Evolutionary conservation across 2,113 vertebrate species (phyloP).

Genomic region (Pelecanoides urinatrix): DNA sequence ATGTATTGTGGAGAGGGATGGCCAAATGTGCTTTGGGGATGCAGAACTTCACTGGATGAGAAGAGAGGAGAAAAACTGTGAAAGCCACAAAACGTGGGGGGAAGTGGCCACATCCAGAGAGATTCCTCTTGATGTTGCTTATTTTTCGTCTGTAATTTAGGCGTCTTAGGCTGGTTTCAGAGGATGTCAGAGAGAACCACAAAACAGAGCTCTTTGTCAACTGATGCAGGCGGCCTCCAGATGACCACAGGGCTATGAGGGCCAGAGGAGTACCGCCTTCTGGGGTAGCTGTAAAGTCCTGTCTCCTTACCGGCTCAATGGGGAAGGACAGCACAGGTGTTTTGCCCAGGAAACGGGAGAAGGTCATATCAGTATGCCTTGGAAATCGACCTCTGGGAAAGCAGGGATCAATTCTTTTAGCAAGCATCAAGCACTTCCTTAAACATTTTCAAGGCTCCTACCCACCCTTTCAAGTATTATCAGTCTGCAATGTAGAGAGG

Average conservation of each 20-base stretch:
- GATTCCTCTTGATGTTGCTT: not conserved
- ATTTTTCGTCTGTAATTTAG: not conserved
- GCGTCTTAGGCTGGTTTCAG: not conserved
- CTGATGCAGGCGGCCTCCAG: not conserved
- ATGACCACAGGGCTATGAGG: not conserved
- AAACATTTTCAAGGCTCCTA: not conserved
- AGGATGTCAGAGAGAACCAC: not conserved
- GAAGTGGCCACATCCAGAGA: not conserved
- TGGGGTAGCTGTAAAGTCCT: not conserved
- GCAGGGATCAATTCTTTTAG: not conserved
- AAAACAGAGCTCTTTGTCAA: not conserved
- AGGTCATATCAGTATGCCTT: not conserved
- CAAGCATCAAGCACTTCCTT: not conserved
- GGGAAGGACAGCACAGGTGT: not conserved
- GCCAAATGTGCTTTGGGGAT: not conserved
- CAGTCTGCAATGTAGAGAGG: not conserved
- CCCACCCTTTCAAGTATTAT: not conserved
- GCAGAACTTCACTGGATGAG: not conserved
- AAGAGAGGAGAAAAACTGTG: not conserved
- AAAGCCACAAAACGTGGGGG: not conserved
- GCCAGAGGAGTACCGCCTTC: fast-evolving
- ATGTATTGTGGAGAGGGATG: not conserved
- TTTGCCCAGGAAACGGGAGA: not conserved
- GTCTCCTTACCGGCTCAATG: not conserved
- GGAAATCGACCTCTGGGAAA: not conserved